phyloP scores from a whole-genome alignment of 2,888 invertebrate species.

The Heliconius hortense region DNA sequence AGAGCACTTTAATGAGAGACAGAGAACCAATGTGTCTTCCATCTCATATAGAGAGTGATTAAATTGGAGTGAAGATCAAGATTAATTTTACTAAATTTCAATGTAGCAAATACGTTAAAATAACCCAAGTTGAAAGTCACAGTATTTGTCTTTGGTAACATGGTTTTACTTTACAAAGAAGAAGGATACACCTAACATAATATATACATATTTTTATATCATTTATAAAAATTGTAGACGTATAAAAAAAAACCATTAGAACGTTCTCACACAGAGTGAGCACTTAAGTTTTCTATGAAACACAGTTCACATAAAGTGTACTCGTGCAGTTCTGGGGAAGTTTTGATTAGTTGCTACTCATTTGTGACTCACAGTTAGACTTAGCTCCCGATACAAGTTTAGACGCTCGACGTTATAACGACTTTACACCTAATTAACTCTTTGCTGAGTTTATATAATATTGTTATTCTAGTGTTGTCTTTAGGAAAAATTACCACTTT shows the following conservation, averaged over 20 bases:
- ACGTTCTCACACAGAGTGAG: conserved; percentile 14
- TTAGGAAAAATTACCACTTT: neutral
- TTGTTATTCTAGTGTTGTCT: neutral
- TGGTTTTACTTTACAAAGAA: neutral
- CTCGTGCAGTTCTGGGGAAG: conserved; percentile 38
- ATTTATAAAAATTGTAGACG: neutral
- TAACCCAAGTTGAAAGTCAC: too few species aligned
- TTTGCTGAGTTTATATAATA: conserved; percentile 9
- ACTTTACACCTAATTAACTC: conserved; percentile 35
- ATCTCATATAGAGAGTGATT: too few species aligned
- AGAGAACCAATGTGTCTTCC: neutral
- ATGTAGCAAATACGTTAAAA: too few species aligned
- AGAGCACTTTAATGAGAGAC: neutral
- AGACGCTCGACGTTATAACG: conserved; percentile 32
- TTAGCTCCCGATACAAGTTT: conserved; percentile 29
- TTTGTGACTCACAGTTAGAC: conserved; percentile 36
- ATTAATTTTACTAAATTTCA: too few species aligned
- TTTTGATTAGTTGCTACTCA: conserved; percentile 42
- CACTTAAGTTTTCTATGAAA: conserved; percentile 37
- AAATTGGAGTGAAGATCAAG: too few species aligned
- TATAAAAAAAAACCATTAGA: neutral
- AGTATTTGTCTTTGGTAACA: too few species aligned
- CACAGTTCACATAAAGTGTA: conserved; percentile 30
- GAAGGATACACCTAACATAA: neutral
- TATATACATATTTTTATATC: neutral